These are phyloP conservation scores for Chrysogorgia sp. DNA, from an alignment of 92 coral and sea anemone genomes.

Conservation along the genomic window DNA sequence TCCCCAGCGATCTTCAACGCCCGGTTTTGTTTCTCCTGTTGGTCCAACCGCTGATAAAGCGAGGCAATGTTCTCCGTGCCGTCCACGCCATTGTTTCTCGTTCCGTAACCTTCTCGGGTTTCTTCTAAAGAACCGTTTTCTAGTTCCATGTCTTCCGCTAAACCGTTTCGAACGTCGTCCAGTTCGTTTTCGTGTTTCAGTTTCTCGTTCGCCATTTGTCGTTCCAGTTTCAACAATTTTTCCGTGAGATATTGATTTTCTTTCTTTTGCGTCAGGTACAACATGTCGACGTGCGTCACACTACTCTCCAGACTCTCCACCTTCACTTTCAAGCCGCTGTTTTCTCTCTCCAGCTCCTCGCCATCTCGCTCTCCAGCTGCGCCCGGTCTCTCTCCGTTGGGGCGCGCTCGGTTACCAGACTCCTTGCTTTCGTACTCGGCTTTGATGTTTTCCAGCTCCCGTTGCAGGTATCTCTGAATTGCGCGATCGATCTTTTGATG, in stretches of 20 bases:
- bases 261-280: constrained; percentile 81
- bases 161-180: constrained; percentile 73
- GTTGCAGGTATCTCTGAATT: constrained; percentile 75
- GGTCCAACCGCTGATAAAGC: constrained; percentile 53
- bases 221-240: constrained; percentile 74
- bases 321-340: constrained; percentile 67
- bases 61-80: constrained; percentile 1
- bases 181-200: constrained; percentile 82
- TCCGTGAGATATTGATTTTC: constrained; percentile 90
- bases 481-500: constrained; percentile 88
- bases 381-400: constrained; percentile 60
- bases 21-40: constrained; percentile 77
- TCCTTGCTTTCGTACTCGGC: constrained; percentile 56
- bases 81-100: constrained; percentile 2
- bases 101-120: constrained; percentile 17
- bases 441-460: constrained; percentile 81
- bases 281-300: constrained; percentile 73
- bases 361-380: constrained; percentile 69
- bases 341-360: constrained; percentile 66
- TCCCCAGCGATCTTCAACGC: constrained; percentile 76
- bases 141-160: constrained; percentile 51
- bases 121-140: constrained; percentile 17
- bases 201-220: constrained; percentile 76
- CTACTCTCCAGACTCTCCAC: constrained; percentile 73
- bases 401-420: constrained; percentile 66